A percentile compares a stretch with the other conserved stretches of the same genome.
These are phyloP conservation scores for Callospermophilus lateralis DNA, from an alignment of 2,113 vertebrate genomes.

Conservation along the genomic window DNA sequence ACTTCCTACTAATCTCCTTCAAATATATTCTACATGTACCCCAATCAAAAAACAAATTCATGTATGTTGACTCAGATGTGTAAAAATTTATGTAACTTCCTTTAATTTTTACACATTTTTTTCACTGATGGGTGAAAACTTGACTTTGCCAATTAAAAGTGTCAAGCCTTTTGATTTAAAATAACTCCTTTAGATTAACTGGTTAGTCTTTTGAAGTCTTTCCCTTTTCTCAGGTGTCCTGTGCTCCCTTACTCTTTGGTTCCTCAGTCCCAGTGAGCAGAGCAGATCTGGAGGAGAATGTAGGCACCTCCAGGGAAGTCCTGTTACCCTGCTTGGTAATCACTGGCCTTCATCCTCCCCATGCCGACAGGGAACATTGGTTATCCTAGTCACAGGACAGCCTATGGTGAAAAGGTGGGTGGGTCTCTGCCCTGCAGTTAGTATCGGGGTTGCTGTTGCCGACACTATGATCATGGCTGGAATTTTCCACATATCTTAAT, in stretches of 20 bases:
- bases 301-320: neutral
- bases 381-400: neutral
- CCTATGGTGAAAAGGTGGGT: neutral
- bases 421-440: neutral
- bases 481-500: neutral
- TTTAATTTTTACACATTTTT: conserved; percentile 49
- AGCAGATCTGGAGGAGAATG: neutral
- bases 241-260: neutral
- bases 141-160: conserved; percentile 33
- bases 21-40: conserved; percentile 2
- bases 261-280: neutral
- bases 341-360: neutral
- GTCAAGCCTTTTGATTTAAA: neutral
- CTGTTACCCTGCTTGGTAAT: too few species aligned
- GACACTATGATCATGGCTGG: neutral
- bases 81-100: conserved; percentile 40
- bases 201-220: neutral
- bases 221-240: neutral
- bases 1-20: conserved; percentile 19
- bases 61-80: conserved; percentile 33
- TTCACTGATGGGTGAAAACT: conserved; percentile 5
- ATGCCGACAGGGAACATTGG: rapidly evolving
- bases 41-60: neutral
- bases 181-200: neutral
- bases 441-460: too few species aligned